Percentiles rank a stretch among this genome's conserved stretches.
phyloP scores from a whole-genome alignment of 2,113 vertebrate species.

The Bos javanicus region DNA sequence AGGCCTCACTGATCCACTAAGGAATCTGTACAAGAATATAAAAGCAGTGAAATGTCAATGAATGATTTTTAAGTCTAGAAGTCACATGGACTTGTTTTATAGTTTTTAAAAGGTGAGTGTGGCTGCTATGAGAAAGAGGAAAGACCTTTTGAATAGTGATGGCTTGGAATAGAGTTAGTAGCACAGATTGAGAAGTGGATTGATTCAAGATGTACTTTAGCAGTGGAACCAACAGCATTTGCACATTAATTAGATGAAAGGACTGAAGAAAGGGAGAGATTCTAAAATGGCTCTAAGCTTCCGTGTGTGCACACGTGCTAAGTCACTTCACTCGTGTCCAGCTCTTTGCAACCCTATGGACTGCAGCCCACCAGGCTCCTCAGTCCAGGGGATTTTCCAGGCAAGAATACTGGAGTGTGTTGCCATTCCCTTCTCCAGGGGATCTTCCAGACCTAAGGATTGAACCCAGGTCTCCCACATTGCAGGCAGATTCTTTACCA shows the following conservation, averaged over 20 bases:
- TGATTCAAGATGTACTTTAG: background rate
- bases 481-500: background rate
- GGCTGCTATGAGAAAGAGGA: background rate
- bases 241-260: background rate
- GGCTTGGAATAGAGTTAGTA: background rate
- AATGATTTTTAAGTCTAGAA: background rate
- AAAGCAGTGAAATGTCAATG: background rate
- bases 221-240: background rate
- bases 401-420: background rate
- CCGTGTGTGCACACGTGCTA: fast-evolving
- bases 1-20: background rate
- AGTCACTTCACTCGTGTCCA: background rate
- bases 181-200: background rate
- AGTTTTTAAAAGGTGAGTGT: background rate
- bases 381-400: background rate
- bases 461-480: background rate
- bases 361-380: background rate
- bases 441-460: background rate
- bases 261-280: background rate
- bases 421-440: background rate
- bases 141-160: background rate
- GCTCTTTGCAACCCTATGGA: background rate
- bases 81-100: background rate
- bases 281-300: background rate
- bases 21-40: background rate